These are phyloP conservation scores for Diarsia dahlii DNA, from an alignment of 2,888 invertebrate species.

Conservation along the genomic window DNA sequence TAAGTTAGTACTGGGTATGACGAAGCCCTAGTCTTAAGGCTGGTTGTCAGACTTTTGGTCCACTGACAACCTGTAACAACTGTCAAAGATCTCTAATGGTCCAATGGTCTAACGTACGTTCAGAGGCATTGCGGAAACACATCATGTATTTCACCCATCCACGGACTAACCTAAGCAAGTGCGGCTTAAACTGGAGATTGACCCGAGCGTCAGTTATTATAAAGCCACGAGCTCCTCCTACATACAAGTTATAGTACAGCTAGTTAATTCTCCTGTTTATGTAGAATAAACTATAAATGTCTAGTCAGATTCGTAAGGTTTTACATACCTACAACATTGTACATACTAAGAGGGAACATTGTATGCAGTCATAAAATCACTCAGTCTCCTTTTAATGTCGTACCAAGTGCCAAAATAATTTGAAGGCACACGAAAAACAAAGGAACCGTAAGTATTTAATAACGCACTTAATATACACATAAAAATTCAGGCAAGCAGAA, in stretches of 20 bases:
- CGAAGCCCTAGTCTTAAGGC: no score
- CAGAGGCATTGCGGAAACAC: no score
- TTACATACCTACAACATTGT: constrained; percentile 26
- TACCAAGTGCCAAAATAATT: constrained; percentile 63
- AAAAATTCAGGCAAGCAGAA: constrained; percentile 84
- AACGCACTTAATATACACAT: constrained; percentile 76
- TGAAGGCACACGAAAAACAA: constrained; percentile 69
- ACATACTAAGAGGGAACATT: constrained; percentile 24
- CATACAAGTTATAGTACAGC: constrained; percentile 11
- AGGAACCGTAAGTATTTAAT: constrained; percentile 73
- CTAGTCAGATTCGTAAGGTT: constrained; percentile 3
- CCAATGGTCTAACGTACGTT: no score
- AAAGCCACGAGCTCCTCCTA: no score
- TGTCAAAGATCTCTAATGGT: no score
- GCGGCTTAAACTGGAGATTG: no score
- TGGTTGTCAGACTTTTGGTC: no score
- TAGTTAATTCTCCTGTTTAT: constrained; percentile 12
- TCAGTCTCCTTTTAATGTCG: constrained; percentile 46
- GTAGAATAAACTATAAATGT: constrained; percentile 34
- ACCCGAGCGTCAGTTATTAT: no score
- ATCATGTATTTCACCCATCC: no score
- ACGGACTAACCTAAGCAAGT: no score
- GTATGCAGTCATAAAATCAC: constrained; percentile 40
- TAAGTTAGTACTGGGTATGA: no score
- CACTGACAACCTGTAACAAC: no score